These are phyloP conservation scores for Oscheius sp. DNA, from an alignment of 2,888 invertebrate genomes.

Conservation along the genomic window DNA sequence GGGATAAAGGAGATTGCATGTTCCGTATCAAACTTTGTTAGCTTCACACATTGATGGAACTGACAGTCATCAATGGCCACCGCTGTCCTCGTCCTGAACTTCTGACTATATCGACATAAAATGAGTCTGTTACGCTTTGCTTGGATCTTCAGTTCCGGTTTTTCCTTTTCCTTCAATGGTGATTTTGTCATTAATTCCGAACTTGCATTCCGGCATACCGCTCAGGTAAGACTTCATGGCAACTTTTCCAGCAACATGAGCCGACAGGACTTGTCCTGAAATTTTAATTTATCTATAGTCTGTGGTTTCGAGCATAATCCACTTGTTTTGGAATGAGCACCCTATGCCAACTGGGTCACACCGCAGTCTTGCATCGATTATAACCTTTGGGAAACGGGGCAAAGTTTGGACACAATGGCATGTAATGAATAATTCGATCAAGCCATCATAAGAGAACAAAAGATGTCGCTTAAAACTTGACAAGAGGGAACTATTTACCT, in stretches of 20 bases:
- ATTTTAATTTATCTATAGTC: constrained; percentile 24
- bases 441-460: background rate
- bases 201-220: constrained; percentile 99
- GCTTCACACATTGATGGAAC: constrained; percentile 99
- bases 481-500: constrained; percentile 77
- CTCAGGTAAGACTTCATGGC: constrained; percentile 99
- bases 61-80: constrained; percentile 99
- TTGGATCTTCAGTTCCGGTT: constrained; percentile 81
- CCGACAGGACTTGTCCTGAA: constrained; percentile 93
- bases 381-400: constrained; percentile 25
- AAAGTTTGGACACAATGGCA: constrained; percentile 23
- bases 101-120: background rate
- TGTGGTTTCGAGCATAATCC: background rate
- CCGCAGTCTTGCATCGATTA: constrained; percentile 21
- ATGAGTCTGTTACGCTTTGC: constrained; percentile 76
- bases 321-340: background rate
- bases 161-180: constrained; percentile 87
- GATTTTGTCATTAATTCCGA: constrained; percentile 98
- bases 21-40: constrained; percentile 99
- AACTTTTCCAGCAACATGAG: constrained; percentile 98
- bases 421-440: background rate
- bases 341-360: constrained; percentile 6
- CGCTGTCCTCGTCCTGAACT: constrained; percentile 83
- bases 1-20: constrained; percentile 99
- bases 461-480: constrained; percentile 38